Evolutionary conservation across 2,113 vertebrate genomes (phyloP), one percentile per base, ranked within the genome.

Genomic region (Semnornis frantzii): DNA sequence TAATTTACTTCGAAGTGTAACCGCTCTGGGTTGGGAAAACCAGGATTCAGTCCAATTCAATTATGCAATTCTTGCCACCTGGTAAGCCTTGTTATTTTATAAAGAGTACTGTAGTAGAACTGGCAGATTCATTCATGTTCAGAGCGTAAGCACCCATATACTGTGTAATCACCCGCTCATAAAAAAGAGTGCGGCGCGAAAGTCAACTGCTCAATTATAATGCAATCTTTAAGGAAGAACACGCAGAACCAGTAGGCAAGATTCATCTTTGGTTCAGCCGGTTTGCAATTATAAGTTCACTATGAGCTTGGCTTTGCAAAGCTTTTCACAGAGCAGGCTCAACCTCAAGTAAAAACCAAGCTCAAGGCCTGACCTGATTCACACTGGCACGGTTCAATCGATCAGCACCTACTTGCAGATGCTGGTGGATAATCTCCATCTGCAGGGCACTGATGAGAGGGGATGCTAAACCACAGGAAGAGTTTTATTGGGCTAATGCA

Each of bases 61-160:
- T 95, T 94, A 91, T 94, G 92, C 90, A 96, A 92, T 95, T 95
- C 93, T 97, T 96, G 94, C 95, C 92, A 94, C 95, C 96, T 94
- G 93, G 92, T 95, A 96, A 94, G 94, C 87, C 85, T 95, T 94
- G 95, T 96, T 96, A 96, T 97, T 97, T 95, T 97, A 96, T 97
- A 95, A 94, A 95, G 96, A 95, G 92, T 95, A 95, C 87, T 92
- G 85, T 95, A 96, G 95, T 94, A 97, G 96, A 94, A 97, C 90
- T 90, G 94, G 93, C 93, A 95, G 93, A 93, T 95, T 97, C 92
- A 94, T 97, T 96, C 93, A 95, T 89, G 92, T 93, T 96, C 83
- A 62, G 85, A 88, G 85, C 8, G 21, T 84, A 94, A 93, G 92
- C 54, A 12, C 83, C 19, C 16, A n/a, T 96, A 89, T 54, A 90